Evolutionary conservation across 2,113 vertebrate species (phyloP), one percentile per base, ranked within the genome.

Genomic region (Empidonax alnorum): DNA sequence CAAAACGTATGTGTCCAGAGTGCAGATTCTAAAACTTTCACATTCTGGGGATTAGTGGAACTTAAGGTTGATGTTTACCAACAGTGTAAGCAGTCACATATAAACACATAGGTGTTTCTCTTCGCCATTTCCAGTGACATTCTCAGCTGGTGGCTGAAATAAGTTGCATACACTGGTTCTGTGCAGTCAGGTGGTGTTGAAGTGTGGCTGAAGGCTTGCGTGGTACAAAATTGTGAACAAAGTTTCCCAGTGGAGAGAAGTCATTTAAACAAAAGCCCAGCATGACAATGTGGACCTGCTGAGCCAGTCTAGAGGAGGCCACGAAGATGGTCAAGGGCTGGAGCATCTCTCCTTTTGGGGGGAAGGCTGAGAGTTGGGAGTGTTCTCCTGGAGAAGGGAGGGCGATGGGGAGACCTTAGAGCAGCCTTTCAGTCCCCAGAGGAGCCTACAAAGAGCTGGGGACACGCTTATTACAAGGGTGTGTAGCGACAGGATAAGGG

Each of bases 41-140:
- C 13, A 0, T 52, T 42, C 1, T 39, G 5, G 24, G 22, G 53
- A 77, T 77, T 37, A 72, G 52, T 72, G 59, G 22, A 65, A 49
- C 12, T 17, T n/a, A 28, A 72, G 42, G 14, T 14, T 63, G 9
- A 27, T 49, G 31, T 77, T 71, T 87, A 12, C 50, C 21, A 31
- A 2, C 9, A 18, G 21, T 37, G 14, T 58, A 6, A 62, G 9
- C 16, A 20, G 35, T 28, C 42, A n/a, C 12, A 0, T 52, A 1
- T 46, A 35, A 59, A 14, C 59, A 49, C 21, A 7, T 5, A 16
- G 3, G 1, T 33, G 20, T 62, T 58, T 72, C 39, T 71, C 37
- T 25, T 33, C 52, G 30, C 33, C 20, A 42, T 87, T 62, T 63
- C 41, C 35, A 63, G n/a, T 28, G 62, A 16, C 25, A 7, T 15